Conservation (phyloP, 2,888 invertebrate genomes). For the Mythimna ferrago region DNA sequence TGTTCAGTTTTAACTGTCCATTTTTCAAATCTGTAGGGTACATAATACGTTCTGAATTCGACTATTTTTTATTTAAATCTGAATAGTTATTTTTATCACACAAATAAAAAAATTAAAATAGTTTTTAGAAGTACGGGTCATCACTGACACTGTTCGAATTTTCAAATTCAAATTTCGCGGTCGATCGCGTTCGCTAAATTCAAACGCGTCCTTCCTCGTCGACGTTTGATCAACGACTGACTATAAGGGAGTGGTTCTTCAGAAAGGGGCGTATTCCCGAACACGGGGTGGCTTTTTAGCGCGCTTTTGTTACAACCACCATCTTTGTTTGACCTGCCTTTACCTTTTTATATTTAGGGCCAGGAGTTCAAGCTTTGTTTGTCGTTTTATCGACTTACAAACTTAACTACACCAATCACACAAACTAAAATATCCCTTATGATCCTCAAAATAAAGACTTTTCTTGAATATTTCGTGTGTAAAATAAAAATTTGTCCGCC, state of each 20-base stretch:
- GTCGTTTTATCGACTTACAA: constrained; percentile 74
- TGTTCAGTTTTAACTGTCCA: constrained; percentile 85
- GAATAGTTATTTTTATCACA: constrained; percentile 38
- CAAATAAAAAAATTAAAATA: constrained; percentile 43
- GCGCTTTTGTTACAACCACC: constrained; percentile 80
- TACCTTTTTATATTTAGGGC: constrained; percentile 50
- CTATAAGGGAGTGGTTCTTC: constrained; percentile 82
- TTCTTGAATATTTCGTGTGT: constrained; percentile 39
- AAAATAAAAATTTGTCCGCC: constrained; percentile 54
- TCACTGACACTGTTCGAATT: constrained; percentile 57
- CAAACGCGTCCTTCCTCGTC: constrained; percentile 67
- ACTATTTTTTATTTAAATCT: constrained; percentile 28
- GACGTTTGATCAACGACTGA: constrained; percentile 77
- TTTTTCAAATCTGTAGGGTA: constrained; percentile 86
- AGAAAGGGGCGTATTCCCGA: constrained; percentile 82
- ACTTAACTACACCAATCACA: constrained; percentile 54
- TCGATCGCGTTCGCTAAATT: constrained; percentile 35
- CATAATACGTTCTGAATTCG: constrained; percentile 81
- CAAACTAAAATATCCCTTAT: constrained; percentile 56
- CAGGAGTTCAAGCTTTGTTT: constrained; percentile 67
- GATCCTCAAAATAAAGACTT: constrained; percentile 30
- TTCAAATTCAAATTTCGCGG: constrained; percentile 54
- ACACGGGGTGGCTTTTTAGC: constrained; percentile 84
- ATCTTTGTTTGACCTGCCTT: constrained; percentile 70
- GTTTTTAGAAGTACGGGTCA: constrained; percentile 47